Evolutionary conservation across 2,797 vertebrate species (phyloP).

Genomic region (Molossus molossus): DNA sequence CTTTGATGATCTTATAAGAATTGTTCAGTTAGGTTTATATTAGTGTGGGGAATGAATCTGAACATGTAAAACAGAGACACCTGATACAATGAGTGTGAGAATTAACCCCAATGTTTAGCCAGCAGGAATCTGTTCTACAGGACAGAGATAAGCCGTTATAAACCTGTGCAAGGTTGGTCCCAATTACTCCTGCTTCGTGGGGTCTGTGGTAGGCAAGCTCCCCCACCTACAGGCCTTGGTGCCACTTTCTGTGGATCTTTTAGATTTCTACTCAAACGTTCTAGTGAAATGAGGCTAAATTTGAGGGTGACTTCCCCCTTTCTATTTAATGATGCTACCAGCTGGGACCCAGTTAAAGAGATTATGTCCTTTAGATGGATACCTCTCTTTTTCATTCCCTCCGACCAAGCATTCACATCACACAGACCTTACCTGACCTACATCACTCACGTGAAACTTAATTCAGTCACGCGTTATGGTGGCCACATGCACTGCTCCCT

Average conservation of each 20-base stretch:
- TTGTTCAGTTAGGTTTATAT: slow-evolving; percentile 43
- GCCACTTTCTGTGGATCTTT: neutral
- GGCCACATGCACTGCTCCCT: neutral
- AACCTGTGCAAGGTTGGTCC: neutral
- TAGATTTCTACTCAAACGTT: neutral
- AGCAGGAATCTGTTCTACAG: neutral
- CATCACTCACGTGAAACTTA: neutral
- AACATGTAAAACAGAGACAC: neutral
- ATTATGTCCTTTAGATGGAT: neutral
- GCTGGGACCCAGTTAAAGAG: neutral
- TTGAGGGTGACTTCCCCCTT: neutral
- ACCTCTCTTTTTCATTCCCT: neutral
- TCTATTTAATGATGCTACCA: neutral
- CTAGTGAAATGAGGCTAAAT: neutral
- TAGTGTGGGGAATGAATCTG: neutral
- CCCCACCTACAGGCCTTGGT: neutral
- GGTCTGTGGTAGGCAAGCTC: neutral
- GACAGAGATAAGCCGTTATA: neutral
- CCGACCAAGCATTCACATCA: neutral
- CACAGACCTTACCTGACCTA: neutral
- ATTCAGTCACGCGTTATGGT: neutral
- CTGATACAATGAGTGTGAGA: neutral
- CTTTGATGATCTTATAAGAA: slow-evolving; percentile 24
- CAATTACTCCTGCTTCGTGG: neutral
- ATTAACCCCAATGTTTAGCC: neutral